phyloP scores from a whole-genome alignment of 2,888 invertebrate genomes.

The Nymphalis urticae region DNA sequence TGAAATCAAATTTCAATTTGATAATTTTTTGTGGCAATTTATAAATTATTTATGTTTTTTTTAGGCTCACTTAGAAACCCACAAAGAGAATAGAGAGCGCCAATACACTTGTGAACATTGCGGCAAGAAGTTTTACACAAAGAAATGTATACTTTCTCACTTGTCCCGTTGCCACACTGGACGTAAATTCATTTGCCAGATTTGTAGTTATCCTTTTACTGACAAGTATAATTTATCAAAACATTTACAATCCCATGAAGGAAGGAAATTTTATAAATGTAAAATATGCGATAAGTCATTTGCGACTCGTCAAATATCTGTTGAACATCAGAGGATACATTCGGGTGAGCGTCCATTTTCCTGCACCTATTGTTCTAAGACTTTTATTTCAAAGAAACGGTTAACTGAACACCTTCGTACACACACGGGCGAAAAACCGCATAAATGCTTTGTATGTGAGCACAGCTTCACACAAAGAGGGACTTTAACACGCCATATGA shows the following conservation, averaged over 20 bases:
- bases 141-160: constrained; percentile 59
- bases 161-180: constrained; percentile 60
- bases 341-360: constrained; percentile 67
- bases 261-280: constrained; percentile 65
- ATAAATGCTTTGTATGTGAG: constrained; percentile 65
- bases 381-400: constrained; percentile 64
- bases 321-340: constrained; percentile 71
- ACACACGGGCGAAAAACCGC: constrained; percentile 73
- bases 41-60: neutral
- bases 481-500: constrained; percentile 71
- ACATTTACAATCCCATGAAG: constrained; percentile 69
- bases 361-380: constrained; percentile 64
- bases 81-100: constrained; percentile 65
- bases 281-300: constrained; percentile 68
- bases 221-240: constrained; percentile 68
- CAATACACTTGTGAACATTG: constrained; percentile 69
- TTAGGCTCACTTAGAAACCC: constrained; percentile 69
- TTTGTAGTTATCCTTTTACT: constrained; percentile 67
- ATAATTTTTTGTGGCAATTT: neutral
- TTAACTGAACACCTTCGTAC: constrained; percentile 66
- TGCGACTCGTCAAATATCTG: constrained; percentile 55
- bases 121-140: constrained; percentile 69
- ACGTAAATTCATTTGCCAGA: constrained; percentile 65
- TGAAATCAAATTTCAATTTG: too few relatives aligned
- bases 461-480: constrained; percentile 72